Conservation (phyloP, 2,113 vertebrate genomes). For the Heterocephalus glaber region DNA sequence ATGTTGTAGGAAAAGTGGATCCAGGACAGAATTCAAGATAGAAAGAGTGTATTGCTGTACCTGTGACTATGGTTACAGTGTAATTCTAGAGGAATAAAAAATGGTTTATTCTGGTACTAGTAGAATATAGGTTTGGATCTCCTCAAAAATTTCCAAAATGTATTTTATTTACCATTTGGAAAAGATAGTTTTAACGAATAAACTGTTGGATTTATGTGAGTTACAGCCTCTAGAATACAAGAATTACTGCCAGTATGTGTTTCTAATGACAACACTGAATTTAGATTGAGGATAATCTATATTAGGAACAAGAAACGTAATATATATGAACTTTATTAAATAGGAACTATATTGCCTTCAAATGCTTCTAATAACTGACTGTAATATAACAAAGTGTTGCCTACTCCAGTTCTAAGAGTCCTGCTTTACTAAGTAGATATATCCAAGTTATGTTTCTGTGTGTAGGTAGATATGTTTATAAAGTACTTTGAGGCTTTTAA, state of each 20-base stretch:
- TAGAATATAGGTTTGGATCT: not conserved
- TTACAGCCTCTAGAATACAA: not conserved
- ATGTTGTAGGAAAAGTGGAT: not conserved
- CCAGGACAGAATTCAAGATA: not conserved
- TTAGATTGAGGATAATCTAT: not conserved
- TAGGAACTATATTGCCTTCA: not conserved
- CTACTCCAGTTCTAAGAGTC: not conserved
- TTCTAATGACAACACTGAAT: not conserved
- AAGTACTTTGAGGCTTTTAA: not conserved
- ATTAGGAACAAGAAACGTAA: not conserved
- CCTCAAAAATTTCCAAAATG: not conserved
- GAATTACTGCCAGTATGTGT: not conserved
- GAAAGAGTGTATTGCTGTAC: not conserved
- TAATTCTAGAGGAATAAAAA: not conserved
- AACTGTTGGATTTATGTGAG: not conserved
- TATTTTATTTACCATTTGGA: not conserved
- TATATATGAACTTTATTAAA: not conserved
- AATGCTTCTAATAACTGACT: not conserved
- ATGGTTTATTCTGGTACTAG: not conserved
- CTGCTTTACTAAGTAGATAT: not conserved
- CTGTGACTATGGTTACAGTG: not conserved
- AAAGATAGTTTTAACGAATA: not conserved
- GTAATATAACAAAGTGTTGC: not conserved
- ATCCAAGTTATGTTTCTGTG: not conserved
- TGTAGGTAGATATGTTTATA: not conserved